Percentiles rank a stretch among this genome's conserved stretches.
Conservation (phyloP, 1,140 invertebrate species). For the Pristionchus pacificus region DNA sequence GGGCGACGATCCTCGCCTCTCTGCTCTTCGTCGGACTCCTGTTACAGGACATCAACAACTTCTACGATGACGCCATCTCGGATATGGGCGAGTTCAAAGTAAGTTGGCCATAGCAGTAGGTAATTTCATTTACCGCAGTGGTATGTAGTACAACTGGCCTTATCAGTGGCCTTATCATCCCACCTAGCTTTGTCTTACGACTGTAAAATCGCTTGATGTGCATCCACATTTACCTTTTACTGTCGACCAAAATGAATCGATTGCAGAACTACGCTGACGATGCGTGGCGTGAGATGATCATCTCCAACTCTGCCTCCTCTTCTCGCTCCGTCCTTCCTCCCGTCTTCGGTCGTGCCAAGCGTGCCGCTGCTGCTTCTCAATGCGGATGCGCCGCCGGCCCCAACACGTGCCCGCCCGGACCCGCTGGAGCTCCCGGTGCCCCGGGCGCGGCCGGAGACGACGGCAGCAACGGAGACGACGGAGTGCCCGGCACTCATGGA, state of each 20-base stretch:
- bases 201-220: too few relatives aligned
- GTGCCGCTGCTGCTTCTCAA: neutral
- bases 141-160: too few relatives aligned
- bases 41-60: constrained; percentile 14
- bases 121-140: too few relatives aligned
- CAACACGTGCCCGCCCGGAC: constrained; percentile 19
- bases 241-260: neutral
- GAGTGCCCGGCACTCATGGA: constrained; percentile 13
- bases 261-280: constrained; percentile 11
- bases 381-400: constrained; percentile 1
- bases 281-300: constrained; percentile 24
- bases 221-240: too few relatives aligned
- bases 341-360: neutral
- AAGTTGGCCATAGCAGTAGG: too few relatives aligned
- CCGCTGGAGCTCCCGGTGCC: constrained; percentile 28
- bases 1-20: constrained; percentile 5
- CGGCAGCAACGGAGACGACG: constrained; percentile 24
- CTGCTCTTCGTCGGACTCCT: constrained; percentile 18
- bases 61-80: constrained; percentile 13
- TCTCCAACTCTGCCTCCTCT: neutral
- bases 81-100: constrained; percentile 19
- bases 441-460: constrained; percentile 20
- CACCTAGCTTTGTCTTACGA: too few relatives aligned
- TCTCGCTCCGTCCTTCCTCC: too few relatives aligned
- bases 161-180: too few relatives aligned